phyloP scores from a whole-genome alignment of 2,888 invertebrate species.

The Spisula solida region DNA sequence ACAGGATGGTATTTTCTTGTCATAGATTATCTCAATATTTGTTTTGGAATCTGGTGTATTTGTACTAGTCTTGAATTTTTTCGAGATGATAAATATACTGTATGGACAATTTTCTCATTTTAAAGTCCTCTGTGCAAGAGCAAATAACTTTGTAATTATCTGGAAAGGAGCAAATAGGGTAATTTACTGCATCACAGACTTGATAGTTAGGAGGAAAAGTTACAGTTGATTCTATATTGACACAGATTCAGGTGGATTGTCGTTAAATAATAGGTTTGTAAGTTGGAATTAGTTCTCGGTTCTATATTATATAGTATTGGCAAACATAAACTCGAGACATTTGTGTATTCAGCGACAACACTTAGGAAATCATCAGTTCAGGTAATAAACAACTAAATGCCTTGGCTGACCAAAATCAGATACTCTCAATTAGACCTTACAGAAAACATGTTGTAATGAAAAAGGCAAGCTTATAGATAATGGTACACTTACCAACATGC shows the following conservation, averaged over 20 bases:
- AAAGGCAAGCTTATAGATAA: no score
- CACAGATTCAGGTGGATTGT: background rate
- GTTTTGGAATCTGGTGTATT: background rate
- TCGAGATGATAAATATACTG: background rate
- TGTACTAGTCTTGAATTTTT: background rate
- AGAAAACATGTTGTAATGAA: no score
- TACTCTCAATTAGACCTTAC: no score
- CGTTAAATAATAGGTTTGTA: background rate
- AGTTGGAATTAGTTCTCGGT: background rate
- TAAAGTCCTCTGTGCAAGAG: background rate
- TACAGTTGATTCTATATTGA: background rate
- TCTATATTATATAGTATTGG: no score
- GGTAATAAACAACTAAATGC: no score
- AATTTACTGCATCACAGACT: background rate
- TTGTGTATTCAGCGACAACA: no score
- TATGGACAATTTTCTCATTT: background rate
- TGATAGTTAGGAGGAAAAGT: background rate
- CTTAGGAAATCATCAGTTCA: no score
- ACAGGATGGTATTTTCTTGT: constrained; percentile 23
- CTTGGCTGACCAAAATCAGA: no score
- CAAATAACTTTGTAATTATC: background rate
- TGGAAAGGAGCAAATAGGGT: background rate
- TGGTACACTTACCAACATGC: no score
- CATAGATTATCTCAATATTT: constrained; percentile 4
- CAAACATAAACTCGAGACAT: no score